Evolutionary conservation across 2,113 vertebrate genomes (phyloP).

Genomic region (Vicugna pacos): DNA sequence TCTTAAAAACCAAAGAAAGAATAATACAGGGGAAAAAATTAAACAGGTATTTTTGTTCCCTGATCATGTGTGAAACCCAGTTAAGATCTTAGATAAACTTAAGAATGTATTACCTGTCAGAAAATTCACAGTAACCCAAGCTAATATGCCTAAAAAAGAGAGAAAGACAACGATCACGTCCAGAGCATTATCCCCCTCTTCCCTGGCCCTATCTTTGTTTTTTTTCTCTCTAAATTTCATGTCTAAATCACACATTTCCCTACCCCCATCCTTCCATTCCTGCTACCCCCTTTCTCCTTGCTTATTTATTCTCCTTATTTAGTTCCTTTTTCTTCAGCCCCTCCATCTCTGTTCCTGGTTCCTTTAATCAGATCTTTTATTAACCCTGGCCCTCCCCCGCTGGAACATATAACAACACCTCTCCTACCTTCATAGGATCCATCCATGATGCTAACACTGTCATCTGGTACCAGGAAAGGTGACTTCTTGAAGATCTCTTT

Average conservation of each 20-base stretch:
- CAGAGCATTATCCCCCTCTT: background rate
- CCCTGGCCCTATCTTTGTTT: background rate
- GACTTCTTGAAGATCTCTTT: constrained; percentile 93
- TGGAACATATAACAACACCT: background rate
- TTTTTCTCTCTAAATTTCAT: background rate
- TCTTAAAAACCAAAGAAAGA: background rate
- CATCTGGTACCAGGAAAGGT: constrained; percentile 95
- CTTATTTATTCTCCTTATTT: background rate
- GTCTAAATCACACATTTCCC: background rate
- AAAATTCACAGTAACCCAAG: constrained; percentile 99
- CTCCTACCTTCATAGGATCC: constrained; percentile 95
- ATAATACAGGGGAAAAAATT: background rate
- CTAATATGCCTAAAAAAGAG: constrained; percentile 93
- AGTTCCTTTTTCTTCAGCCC: background rate
- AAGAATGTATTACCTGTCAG: constrained; percentile 93
- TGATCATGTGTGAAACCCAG: constrained; percentile 1
- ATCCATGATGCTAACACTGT: constrained; percentile 96
- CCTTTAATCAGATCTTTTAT: background rate
- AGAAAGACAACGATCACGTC: constrained; percentile 48
- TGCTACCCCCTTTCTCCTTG: background rate
- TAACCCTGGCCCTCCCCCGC: background rate
- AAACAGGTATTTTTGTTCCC: background rate
- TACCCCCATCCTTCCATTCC: background rate
- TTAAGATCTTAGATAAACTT: constrained; percentile 44
- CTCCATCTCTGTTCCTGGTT: background rate